Base-by-base conservation (phyloP, 2,113 vertebrate species). In the Amia ocellicauda region DNA sequence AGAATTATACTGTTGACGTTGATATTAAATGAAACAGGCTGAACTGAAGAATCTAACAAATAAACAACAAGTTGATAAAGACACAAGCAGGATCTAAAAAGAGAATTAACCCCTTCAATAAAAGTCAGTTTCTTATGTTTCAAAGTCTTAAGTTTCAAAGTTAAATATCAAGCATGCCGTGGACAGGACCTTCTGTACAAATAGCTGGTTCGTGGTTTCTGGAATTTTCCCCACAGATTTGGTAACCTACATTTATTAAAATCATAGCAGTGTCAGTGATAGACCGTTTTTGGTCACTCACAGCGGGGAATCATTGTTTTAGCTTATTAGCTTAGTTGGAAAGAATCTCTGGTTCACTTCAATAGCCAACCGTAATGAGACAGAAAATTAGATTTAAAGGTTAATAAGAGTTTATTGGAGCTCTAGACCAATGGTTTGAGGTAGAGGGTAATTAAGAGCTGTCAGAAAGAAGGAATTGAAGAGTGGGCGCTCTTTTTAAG, bases 281-380 rank as follows among this genome's bases (percentile, higher is more conserved):
- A 62, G 63, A 69, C 50, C 77, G 64, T 57, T n/a, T 62, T 61
- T 70, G 61, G 70, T 65, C 69, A 70, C 64, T 76, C 73, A 16
- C 81, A 75, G 74, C 52, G 26, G 63, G 78, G n/a, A 78, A 69
- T 40, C 56, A 3, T 59, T 60, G 64, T 65, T 64, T 63, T 53
- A 71, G 68, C 63, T 80, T 78, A 76, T 83, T 81, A 84, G 80
- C 79, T 74, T 82, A 74, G 70, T 70, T 80, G 74, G 79, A 79
- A 80, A 78, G 78, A 83, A 85, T 87, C 82, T 20, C 63, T 65
- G 68, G 76, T 82, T 69, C 85, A 78, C 79, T 79, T 75, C 77
- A 80, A 74, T 79, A 76, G 80, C 76, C 80, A 82, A 69, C 65
- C 74, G 78, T 83, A 87, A 86, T 85, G 83, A 85, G 72, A 80